Evolutionary conservation across 2,797 vertebrate genomes (phyloP).

Genomic region (Sebastes dallii): DNA sequence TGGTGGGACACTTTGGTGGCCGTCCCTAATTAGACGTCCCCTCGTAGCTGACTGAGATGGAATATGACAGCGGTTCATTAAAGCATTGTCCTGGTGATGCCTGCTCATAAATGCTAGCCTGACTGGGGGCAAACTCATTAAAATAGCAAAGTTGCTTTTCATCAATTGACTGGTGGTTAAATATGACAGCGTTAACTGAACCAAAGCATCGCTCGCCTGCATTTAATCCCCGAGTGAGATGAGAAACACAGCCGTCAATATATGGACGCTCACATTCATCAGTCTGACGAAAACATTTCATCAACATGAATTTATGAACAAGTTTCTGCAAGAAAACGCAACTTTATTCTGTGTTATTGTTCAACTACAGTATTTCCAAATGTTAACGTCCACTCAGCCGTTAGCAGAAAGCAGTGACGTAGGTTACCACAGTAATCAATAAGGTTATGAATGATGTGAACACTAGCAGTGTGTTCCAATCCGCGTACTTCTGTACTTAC

Average conservation of each 20-base stretch:
- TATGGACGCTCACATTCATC: conserved; percentile 10
- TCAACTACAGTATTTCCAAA: too few species aligned
- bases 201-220: conserved; percentile 19
- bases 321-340: not conserved
- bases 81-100: conserved; percentile 39
- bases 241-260: not conserved
- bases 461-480: too few species aligned
- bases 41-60: conserved; percentile 56
- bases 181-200: conserved; percentile 58
- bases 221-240: conserved; percentile 6
- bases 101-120: conserved; percentile 45
- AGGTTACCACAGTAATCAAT: too few species aligned
- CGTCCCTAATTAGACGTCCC: conserved; percentile 61
- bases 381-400: too few species aligned
- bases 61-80: conserved; percentile 68
- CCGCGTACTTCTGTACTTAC: too few species aligned
- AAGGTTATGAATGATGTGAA: too few species aligned
- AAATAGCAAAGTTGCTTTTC: conserved; percentile 59
- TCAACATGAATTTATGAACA: not conserved
- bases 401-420: too few species aligned
- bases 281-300: conserved; percentile 4
- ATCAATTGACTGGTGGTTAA: conserved; percentile 54
- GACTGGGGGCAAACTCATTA: conserved; percentile 70
- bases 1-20: conserved; percentile 47
- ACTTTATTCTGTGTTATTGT: too few species aligned